Percentiles rank a stretch among this genome's conserved stretches.
Conservation (phyloP, 2,113 vertebrate species). For the Anthoscopus minutus region DNA sequence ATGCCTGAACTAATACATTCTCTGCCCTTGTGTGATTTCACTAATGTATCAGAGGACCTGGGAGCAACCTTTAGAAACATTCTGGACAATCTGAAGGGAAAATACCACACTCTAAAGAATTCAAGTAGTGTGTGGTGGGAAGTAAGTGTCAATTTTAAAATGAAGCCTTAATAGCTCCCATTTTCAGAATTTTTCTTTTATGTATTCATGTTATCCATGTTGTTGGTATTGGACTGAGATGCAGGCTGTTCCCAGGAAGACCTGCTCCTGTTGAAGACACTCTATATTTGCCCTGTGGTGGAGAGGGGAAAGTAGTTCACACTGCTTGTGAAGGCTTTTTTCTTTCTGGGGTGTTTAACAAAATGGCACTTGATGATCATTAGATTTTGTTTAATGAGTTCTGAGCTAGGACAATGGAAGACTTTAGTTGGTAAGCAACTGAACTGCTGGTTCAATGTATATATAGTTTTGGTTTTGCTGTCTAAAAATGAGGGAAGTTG, state of each 20-base stretch:
- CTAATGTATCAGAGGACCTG: fast-evolving
- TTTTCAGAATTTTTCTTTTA: not conserved
- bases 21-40: not conserved
- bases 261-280: not conserved
- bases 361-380: not conserved
- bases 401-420: not conserved
- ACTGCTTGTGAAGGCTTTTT: not conserved
- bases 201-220: fast-evolving
- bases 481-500: not conserved
- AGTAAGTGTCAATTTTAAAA: not conserved
- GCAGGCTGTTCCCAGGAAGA: not conserved
- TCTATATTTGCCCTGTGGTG: not conserved
- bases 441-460: not conserved
- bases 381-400: not conserved
- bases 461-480: not conserved
- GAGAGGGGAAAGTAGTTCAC: not conserved
- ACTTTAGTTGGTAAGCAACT: not conserved
- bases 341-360: not conserved
- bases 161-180: not conserved
- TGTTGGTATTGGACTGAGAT: not conserved
- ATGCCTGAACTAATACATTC: not conserved
- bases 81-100: not conserved
- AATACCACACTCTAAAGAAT: not conserved
- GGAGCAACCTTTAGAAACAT: not conserved
- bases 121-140: not conserved